Base-by-base conservation (phyloP, 2,113 vertebrate species). In the Laterallus jamaicensis region DNA sequence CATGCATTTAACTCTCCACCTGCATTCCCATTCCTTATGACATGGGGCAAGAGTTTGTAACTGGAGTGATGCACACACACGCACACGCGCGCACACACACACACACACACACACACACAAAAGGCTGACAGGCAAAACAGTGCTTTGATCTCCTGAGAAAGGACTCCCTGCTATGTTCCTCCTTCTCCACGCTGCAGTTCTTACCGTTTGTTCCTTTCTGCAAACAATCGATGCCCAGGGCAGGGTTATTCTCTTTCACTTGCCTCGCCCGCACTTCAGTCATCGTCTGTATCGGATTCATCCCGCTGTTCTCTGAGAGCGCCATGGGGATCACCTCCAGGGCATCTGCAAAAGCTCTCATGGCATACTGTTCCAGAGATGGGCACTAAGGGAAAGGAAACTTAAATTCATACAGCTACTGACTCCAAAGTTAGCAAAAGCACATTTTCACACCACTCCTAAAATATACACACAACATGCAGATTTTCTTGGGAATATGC, bases 211-310 rank as follows among this genome's bases (percentile, higher is more conserved):
- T 99, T 85, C 98, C 98, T 73, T 98, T 98, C 88, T 98, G 98
- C 91, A 99, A 96, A 83, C 99, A 99, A 93, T 99, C 99, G 17
- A 99, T 99, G 49, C 99, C 99, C 0, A 99, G 98, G 42, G 98
- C 99, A 19, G 99, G 89, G 95, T 99, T 99, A 76, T 73, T 97
- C 58, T 99, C 99, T 90, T 98, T 99, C 95, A 99, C 98, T 87
- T 99, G 99, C 82, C 93, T 98, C 42, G 99, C 99, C 79, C 99
- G 97, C 90, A 99, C 98, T 96, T 99, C 99, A 0, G 99, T 98
- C 99, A 99, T 99, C 2, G 99, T 99, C 97, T 99, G 99, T 95
- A 99, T 99, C 19, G 99, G 99, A 88, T 99, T 99, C 96, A 99
- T 98, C 6, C 99, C 99, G 2, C 99, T 99, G 97, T 99, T 99